Conservation (phyloP, 2,113 vertebrate genomes). For the Boleophthalmus pectinirostris region DNA sequence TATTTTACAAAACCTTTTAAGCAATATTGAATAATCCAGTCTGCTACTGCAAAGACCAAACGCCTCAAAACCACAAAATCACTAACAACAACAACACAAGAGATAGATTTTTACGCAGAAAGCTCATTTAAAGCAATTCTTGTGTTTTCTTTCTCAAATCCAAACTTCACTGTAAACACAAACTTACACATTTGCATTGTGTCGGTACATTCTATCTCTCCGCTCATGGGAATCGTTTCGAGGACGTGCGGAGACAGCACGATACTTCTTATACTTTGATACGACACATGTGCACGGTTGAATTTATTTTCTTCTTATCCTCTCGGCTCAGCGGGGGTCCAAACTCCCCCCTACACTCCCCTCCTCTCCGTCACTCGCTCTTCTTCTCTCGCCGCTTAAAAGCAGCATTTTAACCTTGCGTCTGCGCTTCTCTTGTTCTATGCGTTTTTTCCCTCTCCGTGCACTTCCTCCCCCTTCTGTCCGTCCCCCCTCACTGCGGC, state of each 20-base stretch:
- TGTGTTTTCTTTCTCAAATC: background rate
- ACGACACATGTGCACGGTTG: background rate
- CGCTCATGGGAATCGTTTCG: background rate
- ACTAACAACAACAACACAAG: no score
- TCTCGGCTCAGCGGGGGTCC: background rate
- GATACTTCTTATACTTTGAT: constrained; percentile 3
- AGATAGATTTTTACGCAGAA: background rate
- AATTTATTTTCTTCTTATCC: background rate
- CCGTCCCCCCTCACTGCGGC: constrained; percentile 32
- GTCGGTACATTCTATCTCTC: background rate
- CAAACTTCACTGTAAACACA: background rate
- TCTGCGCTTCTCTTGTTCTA: constrained; percentile 4
- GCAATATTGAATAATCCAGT: no score
- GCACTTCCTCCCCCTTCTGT: constrained; percentile 5
- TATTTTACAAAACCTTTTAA: no score
- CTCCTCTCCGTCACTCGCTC: background rate
- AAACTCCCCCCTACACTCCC: background rate
- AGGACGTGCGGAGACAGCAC: background rate
- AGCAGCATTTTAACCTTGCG: constrained; percentile 14
- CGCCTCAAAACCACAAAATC: no score
- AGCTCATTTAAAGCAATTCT: background rate
- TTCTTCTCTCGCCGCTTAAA: constrained; percentile 17
- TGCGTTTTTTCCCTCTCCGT: constrained; percentile 6
- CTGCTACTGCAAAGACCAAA: no score
- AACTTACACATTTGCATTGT: background rate